A percentile compares a stretch with the other conserved stretches of the same genome.
These are phyloP conservation scores for Conus betulinus DNA, from an alignment of 1,140 invertebrate species.

Conservation along the genomic window DNA sequence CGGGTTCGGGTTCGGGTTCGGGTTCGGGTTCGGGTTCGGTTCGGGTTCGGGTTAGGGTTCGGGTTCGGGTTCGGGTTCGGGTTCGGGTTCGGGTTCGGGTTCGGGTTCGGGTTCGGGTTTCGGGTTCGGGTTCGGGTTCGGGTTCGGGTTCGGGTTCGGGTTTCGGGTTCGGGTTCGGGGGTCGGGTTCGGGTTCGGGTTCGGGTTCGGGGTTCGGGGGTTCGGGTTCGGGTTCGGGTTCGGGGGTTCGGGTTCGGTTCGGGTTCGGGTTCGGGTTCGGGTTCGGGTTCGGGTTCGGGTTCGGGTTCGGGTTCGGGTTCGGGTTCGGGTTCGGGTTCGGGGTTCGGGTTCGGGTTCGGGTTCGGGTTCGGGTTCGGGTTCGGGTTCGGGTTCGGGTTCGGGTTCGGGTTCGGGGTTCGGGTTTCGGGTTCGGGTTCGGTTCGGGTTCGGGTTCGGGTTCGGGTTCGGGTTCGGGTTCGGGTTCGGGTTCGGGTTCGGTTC, in stretches of 20 bases:
- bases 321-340: neutral
- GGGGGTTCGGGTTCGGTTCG: neutral
- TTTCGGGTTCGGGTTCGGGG: no score
- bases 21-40: no score
- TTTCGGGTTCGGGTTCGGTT: neutral
- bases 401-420: neutral
- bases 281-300: conserved; percentile 1
- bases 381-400: conserved; percentile 1
- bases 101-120: no score
- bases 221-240: conserved; percentile 34
- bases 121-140: no score
- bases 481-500: conserved; percentile 1
- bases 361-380: neutral
- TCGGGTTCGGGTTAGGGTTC: no score
- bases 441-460: neutral
- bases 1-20: no score
- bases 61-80: no score
- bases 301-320: neutral
- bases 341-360: neutral
- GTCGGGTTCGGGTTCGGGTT: no score
- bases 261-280: neutral
- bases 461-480: neutral
- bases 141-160: no score
- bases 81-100: no score
- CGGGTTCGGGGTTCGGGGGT: conserved; percentile 28